Base-by-base conservation (phyloP, 2,888 invertebrate species). In the Endomychus coccineus region DNA sequence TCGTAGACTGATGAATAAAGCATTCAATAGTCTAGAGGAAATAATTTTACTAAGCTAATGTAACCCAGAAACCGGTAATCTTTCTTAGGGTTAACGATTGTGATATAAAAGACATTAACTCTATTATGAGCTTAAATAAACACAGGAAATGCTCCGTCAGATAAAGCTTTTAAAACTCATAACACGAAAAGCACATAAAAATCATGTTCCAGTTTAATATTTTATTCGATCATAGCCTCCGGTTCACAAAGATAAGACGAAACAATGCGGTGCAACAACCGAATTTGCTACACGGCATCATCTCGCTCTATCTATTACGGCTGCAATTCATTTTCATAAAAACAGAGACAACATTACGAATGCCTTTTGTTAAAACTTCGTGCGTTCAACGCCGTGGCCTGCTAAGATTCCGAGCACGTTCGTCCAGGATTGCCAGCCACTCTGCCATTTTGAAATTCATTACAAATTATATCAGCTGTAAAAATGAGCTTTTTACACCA, bases 401-500 rank as follows among this genome's bases (percentile, higher is more conserved):
- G 43, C 44, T 50, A 41, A 47, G 48, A 65, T 63, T 63, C 65
- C 39, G 50, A 49, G 58, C 66, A 66, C 66, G 66, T 66, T 57
- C 60, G 51, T 50, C 51, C 55, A 19, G 62, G 62, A 64, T 64
- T 62, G 63, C 59, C 53, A 58, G 61, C 60, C 56, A 61, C 59
- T 59, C 36, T 57, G 52, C 56, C 60, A 54, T 59, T 63, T 62
- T 61, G 61, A 64, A 64, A 64, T 66, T 66, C 64, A 64, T 66
- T 64, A 63, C 58, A 61, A 62, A 64, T 62, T 62, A 62, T 61
- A 62, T 64, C 62, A 61, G 58, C 61, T 60, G 62, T 62, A 62
- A 64, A 62, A 64, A 64, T 57, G 59, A 52, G 52, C 54, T 50
- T 57, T 59, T 55, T 54, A 29, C 38, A 27, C 22, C 27, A n/a